These are phyloP conservation scores for Sebastes goodei DNA, from an alignment of 2,797 vertebrate genomes.

Conservation along the genomic window DNA sequence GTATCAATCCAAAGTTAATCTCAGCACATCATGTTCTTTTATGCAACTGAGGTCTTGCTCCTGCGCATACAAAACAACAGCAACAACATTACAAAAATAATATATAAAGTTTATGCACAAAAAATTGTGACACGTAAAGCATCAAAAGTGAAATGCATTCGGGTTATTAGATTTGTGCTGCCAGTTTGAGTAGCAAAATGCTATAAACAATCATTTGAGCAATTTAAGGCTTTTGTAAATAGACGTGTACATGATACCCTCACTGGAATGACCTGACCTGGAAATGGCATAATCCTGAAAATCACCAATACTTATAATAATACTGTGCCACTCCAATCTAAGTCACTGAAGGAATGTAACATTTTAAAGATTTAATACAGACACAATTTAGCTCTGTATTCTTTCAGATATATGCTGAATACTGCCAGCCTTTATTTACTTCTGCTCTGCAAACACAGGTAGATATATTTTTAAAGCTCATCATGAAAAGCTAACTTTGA, in stretches of 20 bases:
- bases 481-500: conserved; percentile 41
- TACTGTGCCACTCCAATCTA: conserved; percentile 7
- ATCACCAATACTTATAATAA: neutral
- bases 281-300: conserved; percentile 1
- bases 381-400: conserved; percentile 7
- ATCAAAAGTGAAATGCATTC: conserved; percentile 43
- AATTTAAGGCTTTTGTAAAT: conserved; percentile 9
- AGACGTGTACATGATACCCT: neutral
- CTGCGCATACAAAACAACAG: conserved; percentile 61
- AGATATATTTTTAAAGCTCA: conserved; percentile 44
- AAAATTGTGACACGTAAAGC: conserved; percentile 41
- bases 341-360: conserved; percentile 33
- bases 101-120: conserved; percentile 44
- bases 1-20: conserved; percentile 56
- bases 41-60: conserved; percentile 54
- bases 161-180: conserved; percentile 41
- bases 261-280: neutral
- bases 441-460: conserved; percentile 48
- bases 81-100: conserved; percentile 64
- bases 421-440: conserved; percentile 22
- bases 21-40: conserved; percentile 61
- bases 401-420: conserved; percentile 24
- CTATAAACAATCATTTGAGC: conserved; percentile 20
- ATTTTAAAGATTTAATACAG: neutral
- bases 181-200: conserved; percentile 30